These are phyloP conservation scores for Otocyon megalotis DNA, from an alignment of 2,113 vertebrate species.

Conservation along the genomic window DNA sequence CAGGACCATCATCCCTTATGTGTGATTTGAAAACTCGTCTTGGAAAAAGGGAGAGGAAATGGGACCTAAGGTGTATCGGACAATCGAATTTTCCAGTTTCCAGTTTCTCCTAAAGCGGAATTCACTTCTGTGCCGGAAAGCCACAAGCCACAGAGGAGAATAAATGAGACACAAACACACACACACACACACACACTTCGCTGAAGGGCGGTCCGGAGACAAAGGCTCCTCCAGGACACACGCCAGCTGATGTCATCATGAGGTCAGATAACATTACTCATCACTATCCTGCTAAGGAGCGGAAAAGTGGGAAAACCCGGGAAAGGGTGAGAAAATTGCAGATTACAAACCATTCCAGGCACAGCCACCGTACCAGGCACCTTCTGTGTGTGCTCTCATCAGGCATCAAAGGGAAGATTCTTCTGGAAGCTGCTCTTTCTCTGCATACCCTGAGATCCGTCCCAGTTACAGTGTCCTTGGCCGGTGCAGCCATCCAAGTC, in stretches of 20 bases:
- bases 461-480: rapidly evolving
- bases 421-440: not conserved
- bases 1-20: not conserved
- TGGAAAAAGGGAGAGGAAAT: constrained; percentile 17
- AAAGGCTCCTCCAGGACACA: constrained; percentile 60
- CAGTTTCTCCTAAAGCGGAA: constrained; percentile 74
- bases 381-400: not conserved
- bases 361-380: not conserved
- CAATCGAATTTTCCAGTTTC: constrained; percentile 83
- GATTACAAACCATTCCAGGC: not conserved
- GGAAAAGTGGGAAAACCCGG: not conserved
- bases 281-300: not conserved
- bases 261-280: constrained; percentile 83
- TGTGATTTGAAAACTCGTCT: not conserved
- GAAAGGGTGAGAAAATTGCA: not conserved
- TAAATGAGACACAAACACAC: constrained; percentile 68
- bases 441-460: not conserved
- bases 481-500: rapidly evolving
- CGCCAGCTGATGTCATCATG: constrained; percentile 62
- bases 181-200: not conserved
- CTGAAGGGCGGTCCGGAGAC: constrained; percentile 70
- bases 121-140: constrained; percentile 80
- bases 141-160: constrained; percentile 80
- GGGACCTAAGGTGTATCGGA: constrained; percentile 76
- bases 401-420: not conserved